Percentiles rank a stretch among this genome's conserved stretches.
Evolutionary conservation across 1,140 invertebrate genomes (phyloP).

Genomic region (Metaphire vulgaris): DNA sequence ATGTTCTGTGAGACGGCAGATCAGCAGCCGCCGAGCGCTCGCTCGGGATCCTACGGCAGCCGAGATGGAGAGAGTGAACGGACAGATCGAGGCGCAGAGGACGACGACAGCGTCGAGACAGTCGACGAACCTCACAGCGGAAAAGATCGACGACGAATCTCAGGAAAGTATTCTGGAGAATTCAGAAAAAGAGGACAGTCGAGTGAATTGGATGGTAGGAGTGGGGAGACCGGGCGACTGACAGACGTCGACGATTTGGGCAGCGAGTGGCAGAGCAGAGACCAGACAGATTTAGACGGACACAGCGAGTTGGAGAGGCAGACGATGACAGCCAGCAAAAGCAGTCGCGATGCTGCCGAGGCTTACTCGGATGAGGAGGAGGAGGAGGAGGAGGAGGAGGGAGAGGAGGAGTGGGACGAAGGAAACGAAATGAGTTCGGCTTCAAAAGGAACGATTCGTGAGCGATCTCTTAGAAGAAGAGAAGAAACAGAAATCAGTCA

Average conservation of each 20-base stretch:
- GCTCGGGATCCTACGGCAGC: not conserved
- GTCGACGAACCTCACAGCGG: conserved; percentile 1
- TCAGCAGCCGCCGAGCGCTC: too few relatives aligned
- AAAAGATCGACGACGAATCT: not conserved
- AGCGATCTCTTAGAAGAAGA: conserved; percentile 1
- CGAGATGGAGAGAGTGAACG: not conserved
- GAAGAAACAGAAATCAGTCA: conserved; percentile 12
- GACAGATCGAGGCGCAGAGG: not conserved
- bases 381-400: conserved; percentile 31
- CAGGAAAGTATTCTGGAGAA: not conserved
- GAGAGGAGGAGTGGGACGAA: conserved; percentile 27
- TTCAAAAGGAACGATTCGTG: not conserved
- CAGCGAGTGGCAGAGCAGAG: too few relatives aligned
- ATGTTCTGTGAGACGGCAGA: conserved; percentile 20
- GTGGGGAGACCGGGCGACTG: too few relatives aligned
- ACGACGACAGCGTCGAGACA: too few relatives aligned
- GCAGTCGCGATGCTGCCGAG: conserved; percentile 31
- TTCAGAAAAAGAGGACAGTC: too few relatives aligned
- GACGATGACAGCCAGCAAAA: conserved; percentile 37
- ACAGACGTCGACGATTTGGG: conserved; percentile 28
- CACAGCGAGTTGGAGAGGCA: too few relatives aligned
- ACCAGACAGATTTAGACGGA: too few relatives aligned
- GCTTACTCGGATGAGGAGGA: conserved; percentile 30
- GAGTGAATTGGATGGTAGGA: too few relatives aligned
- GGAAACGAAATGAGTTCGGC: conserved; percentile 32